phyloP scores from a whole-genome alignment of 2,113 vertebrate genomes.

The Stercorarius parasiticus region DNA sequence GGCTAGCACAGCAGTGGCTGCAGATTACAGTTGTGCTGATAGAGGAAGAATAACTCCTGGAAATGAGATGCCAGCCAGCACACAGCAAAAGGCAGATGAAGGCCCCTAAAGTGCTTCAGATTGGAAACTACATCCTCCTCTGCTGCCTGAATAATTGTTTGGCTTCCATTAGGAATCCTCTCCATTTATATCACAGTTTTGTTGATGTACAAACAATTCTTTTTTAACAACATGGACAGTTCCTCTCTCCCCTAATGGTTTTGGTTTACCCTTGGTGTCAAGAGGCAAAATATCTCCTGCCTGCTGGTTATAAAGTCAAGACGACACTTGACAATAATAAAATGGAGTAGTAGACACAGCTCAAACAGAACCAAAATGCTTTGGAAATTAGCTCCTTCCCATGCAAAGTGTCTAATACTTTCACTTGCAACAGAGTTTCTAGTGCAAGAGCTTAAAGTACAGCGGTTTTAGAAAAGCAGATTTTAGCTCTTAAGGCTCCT shows the following conservation, averaged over 20 bases:
- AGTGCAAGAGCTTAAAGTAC: not conserved
- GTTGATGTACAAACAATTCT: not conserved
- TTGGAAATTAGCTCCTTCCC: not conserved
- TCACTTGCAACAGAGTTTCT: not conserved
- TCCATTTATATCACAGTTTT: not conserved
- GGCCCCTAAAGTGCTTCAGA: not conserved
- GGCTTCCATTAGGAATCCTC: not conserved
- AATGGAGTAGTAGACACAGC: not conserved
- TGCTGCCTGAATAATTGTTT: not conserved
- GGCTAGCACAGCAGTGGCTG: conserved; percentile 4
- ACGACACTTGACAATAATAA: not conserved
- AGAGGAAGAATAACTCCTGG: conserved; percentile 40
- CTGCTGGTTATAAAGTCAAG: not conserved
- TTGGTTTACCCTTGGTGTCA: not conserved
- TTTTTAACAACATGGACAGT: not conserved
- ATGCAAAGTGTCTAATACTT: not conserved
- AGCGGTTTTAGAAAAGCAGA: not conserved
- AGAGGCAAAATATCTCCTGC: not conserved
- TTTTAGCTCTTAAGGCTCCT: not conserved
- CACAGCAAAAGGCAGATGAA: conserved; percentile 10
- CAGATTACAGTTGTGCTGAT: conserved; percentile 35
- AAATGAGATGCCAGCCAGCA: conserved; percentile 50
- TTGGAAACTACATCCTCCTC: conserved; percentile 26
- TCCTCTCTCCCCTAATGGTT: not conserved
- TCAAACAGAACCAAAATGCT: not conserved